phyloP scores from a whole-genome alignment of 2,113 vertebrate species.

The Calyptommatus sinebrachiatus region DNA sequence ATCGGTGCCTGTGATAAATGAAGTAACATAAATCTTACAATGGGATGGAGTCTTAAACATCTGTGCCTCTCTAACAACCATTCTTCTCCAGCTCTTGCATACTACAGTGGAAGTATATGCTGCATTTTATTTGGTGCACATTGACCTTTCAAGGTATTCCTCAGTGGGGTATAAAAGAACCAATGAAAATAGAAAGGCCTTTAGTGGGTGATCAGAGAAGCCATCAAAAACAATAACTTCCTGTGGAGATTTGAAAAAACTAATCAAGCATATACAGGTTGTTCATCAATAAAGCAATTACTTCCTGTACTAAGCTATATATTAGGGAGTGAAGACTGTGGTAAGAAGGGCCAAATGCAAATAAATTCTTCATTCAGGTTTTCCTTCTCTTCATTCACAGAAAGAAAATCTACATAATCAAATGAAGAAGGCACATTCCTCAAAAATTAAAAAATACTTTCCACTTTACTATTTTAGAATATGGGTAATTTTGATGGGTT shows the following conservation, averaged over 20 bases:
- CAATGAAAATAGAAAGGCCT: neutral
- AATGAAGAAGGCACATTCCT: neutral
- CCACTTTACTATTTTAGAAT: neutral
- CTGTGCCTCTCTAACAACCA: neutral
- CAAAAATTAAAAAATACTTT: neutral
- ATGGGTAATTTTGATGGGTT: neutral
- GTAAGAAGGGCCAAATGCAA: neutral
- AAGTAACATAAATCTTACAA: neutral
- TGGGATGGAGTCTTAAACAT: neutral
- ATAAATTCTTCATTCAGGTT: neutral
- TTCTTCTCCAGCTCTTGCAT: neutral
- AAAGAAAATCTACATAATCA: neutral
- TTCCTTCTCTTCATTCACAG: neutral
- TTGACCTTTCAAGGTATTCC: neutral
- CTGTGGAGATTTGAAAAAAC: neutral
- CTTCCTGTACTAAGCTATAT: neutral
- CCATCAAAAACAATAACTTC: neutral
- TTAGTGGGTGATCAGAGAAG: slow-evolving; percentile 8
- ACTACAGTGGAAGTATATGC: neutral
- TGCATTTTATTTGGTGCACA: neutral
- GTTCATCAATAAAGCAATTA: neutral
- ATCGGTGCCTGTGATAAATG: neutral
- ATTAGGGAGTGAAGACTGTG: neutral
- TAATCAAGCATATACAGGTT: neutral
- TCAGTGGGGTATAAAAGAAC: neutral